phyloP scores from a whole-genome alignment of 2,888 invertebrate genomes.

The Hoplodrina ambigua region DNA sequence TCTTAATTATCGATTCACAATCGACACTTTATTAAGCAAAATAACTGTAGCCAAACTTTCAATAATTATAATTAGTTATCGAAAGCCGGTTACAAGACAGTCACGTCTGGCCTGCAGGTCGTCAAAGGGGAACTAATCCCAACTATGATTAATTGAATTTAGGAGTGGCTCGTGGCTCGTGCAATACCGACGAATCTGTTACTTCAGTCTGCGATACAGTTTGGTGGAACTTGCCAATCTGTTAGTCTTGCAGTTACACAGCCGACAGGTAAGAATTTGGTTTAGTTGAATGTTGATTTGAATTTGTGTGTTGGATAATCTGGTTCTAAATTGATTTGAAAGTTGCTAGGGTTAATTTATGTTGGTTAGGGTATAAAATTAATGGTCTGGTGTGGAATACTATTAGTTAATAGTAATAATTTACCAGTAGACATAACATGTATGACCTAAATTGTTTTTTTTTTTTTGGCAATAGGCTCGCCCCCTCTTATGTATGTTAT shows the following conservation, averaged over 20 bases:
- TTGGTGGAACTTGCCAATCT: slow-evolving; percentile 72
- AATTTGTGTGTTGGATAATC: slow-evolving; percentile 9
- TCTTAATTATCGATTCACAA: not conserved
- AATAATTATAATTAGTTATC: slow-evolving; percentile 67
- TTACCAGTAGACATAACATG: too few relatives aligned
- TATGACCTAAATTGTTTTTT: too few relatives aligned
- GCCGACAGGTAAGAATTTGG: slow-evolving; percentile 73
- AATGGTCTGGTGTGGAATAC: not conserved
- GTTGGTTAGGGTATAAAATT: not conserved
- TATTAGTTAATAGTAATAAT: too few relatives aligned
- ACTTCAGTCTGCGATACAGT: slow-evolving; percentile 77
- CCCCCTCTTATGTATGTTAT: too few relatives aligned
- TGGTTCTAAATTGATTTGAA: slow-evolving; percentile 8
- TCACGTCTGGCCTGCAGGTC: slow-evolving; percentile 81
- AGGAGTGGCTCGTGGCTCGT: slow-evolving; percentile 70
- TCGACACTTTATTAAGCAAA: slow-evolving; percentile 17
- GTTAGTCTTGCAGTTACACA: slow-evolving; percentile 70
- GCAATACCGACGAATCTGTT: slow-evolving; percentile 83
- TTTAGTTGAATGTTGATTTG: slow-evolving; percentile 28
- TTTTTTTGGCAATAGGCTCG: too few relatives aligned
- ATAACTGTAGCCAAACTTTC: slow-evolving; percentile 39
- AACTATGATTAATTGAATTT: slow-evolving; percentile 89
- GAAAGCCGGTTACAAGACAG: slow-evolving; percentile 75
- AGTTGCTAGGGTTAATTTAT: not conserved
- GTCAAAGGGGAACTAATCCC: slow-evolving; percentile 87